Conservation (phyloP, 2,113 vertebrate species). For the Malurus cyaneus region DNA sequence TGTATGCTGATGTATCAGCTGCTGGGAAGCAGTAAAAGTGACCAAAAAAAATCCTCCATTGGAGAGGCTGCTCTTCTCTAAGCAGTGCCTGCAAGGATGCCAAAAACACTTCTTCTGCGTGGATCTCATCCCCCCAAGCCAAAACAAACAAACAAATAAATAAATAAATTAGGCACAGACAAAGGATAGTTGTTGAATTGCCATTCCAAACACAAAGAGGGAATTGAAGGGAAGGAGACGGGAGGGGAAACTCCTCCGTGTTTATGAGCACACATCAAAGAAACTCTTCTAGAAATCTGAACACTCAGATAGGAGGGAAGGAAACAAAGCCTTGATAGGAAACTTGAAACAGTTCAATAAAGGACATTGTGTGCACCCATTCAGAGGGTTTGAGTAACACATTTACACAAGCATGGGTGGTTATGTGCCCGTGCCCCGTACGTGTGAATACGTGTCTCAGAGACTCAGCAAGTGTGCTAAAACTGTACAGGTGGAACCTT, state of each 20-base stretch:
- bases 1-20: background rate
- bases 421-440: fast-evolving
- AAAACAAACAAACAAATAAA: background rate
- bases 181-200: conserved; percentile 41
- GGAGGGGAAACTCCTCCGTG: conserved; percentile 12
- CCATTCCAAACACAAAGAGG: conserved; percentile 21
- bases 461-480: background rate
- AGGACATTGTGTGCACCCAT: background rate
- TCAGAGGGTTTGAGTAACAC: background rate
- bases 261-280: conserved; percentile 56
- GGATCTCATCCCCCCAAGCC: background rate
- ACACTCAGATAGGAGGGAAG: background rate
- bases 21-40: background rate
- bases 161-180: background rate
- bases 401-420: background rate
- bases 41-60: background rate
- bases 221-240: conserved; percentile 14
- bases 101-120: background rate
- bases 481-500: background rate
- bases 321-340: conserved; percentile 39
- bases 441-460: fast-evolving
- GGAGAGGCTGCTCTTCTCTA: background rate
- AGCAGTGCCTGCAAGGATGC: background rate
- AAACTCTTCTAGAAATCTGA: conserved; percentile 47
- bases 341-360: conserved; percentile 58